phyloP scores from a whole-genome alignment of 2,113 vertebrate species.

The Aythya baeri region DNA sequence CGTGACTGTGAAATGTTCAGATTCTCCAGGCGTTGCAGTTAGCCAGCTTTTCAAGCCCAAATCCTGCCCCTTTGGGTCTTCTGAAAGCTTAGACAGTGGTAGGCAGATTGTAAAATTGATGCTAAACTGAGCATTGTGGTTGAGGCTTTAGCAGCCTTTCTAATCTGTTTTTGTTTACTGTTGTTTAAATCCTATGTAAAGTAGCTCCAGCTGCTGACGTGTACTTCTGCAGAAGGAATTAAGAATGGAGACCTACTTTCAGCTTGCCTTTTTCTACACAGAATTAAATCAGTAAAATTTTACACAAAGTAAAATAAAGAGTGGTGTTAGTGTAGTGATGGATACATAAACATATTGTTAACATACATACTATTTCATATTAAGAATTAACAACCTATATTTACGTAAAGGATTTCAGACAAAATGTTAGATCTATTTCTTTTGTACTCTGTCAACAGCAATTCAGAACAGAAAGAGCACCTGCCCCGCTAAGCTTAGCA shows the following conservation, averaged over 20 bases:
- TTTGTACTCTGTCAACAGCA: neutral
- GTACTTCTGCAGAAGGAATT: neutral
- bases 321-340: neutral
- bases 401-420: neutral
- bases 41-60: neutral
- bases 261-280: neutral
- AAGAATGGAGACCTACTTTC: neutral
- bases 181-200: neutral
- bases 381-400: neutral
- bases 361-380: too few relatives aligned
- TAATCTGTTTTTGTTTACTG: neutral
- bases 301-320: neutral
- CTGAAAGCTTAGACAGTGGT: neutral
- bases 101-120: neutral
- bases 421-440: neutral
- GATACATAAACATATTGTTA: too few relatives aligned
- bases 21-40: neutral
- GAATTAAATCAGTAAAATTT: neutral
- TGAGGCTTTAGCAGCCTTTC: neutral
- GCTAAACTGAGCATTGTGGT: neutral
- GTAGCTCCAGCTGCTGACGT: neutral
- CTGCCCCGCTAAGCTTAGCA: neutral
- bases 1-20: neutral
- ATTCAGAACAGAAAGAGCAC: neutral
- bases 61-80: neutral